These are phyloP conservation scores for Panulirus ornatus DNA, from an alignment of 1,140 invertebrate genomes.

Conservation along the genomic window DNA sequence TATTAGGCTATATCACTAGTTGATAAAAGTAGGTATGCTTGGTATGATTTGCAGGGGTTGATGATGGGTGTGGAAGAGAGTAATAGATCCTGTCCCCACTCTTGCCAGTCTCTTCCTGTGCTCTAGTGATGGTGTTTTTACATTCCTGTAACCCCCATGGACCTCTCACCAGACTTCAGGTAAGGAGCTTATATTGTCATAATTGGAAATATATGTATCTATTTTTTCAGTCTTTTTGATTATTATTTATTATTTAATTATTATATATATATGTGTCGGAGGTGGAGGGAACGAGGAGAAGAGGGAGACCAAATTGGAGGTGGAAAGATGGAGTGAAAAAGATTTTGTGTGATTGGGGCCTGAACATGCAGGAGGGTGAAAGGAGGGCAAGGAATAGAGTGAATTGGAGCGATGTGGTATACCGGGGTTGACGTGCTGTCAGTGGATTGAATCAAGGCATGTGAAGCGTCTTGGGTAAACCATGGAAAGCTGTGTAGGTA, in stretches of 20 bases:
- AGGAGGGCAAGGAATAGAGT: too few relatives aligned
- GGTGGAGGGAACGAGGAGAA: too few relatives aligned
- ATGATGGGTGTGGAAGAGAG: slow-evolving; percentile 48
- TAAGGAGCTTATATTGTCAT: not conserved
- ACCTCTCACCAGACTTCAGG: slow-evolving; percentile 65
- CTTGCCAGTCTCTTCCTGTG: slow-evolving; percentile 11
- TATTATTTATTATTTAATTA: not conserved
- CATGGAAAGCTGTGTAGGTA: too few relatives aligned
- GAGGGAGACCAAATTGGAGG: too few relatives aligned
- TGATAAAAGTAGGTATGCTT: not conserved
- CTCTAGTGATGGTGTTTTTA: slow-evolving; percentile 49
- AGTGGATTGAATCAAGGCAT: too few relatives aligned
- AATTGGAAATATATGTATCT: not conserved
- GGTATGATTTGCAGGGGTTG: slow-evolving; percentile 22
- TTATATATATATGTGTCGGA: too few relatives aligned
- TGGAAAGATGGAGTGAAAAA: too few relatives aligned
- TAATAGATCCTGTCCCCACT: not conserved
- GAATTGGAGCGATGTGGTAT: too few relatives aligned
- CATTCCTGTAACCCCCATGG: slow-evolving; percentile 45
- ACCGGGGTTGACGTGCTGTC: too few relatives aligned
- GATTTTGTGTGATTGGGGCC: too few relatives aligned
- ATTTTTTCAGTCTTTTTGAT: not conserved
- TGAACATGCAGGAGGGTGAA: too few relatives aligned
- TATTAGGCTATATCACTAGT: not conserved
- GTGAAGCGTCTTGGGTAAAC: too few relatives aligned